Conservation (phyloP, 2,113 vertebrate species). For the Martes martes region DNA sequence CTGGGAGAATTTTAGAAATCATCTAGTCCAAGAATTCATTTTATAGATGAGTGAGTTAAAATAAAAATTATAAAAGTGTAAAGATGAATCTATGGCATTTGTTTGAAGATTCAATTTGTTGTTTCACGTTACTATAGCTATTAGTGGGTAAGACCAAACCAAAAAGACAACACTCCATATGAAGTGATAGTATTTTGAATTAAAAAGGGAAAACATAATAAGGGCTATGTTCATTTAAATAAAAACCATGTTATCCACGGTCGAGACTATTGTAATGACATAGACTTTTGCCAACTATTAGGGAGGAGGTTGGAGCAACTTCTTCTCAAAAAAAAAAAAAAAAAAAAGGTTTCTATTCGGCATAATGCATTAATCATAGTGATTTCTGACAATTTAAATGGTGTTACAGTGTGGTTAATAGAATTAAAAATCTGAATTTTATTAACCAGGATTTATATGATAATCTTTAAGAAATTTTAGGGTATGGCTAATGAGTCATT, state of each 20-base stretch:
- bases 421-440: slow-evolving; percentile 16
- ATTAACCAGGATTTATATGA: background rate
- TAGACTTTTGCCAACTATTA: background rate
- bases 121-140: background rate
- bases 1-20: slow-evolving; percentile 49
- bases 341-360: background rate
- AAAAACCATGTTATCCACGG: background rate
- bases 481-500: background rate
- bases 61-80: slow-evolving; percentile 54
- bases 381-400: slow-evolving; percentile 3
- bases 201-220: background rate
- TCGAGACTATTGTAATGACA: background rate
- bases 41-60: slow-evolving; percentile 55
- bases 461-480: background rate
- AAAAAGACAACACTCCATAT: background rate
- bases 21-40: slow-evolving; percentile 30
- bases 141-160: background rate
- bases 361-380: background rate
- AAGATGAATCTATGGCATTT: background rate
- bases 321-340: background rate
- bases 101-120: slow-evolving; percentile 33
- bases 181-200: background rate
- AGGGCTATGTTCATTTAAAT: background rate
- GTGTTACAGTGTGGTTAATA: background rate
- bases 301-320: background rate